Base-by-base conservation (phyloP, 2,888 invertebrate genomes). In the Eilema depressum region DNA sequence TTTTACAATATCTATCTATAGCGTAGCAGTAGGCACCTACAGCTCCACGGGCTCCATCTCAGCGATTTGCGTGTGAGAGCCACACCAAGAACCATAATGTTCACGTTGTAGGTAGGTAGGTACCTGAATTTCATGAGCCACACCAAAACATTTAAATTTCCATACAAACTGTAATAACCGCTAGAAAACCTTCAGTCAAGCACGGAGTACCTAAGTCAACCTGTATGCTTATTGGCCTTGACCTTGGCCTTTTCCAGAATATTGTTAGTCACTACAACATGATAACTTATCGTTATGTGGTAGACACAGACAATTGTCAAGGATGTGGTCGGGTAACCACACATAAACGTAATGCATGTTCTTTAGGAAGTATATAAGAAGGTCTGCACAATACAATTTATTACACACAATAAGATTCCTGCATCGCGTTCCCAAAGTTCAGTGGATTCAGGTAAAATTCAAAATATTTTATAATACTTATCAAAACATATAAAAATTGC, bases 301-400 rank as follows among this genome's bases (percentile, higher is more conserved):
- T 2, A 53, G n/a, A 41, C 41, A n/a, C 53, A 53, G 10, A 3
- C 20, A 53, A 53, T n/a, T 53, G 20, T 47, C 20, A 47, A 53
- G 53, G 53, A 53, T 53, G 53, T 53, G 53, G 53, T 53, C n/a
- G 53, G 53, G 53, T n/a, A n/a, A 53, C 53, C 53, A n/a, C 53
- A n/a, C n/a, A 1, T n/a, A 53, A n/a, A 53, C 10, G 10, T 53
- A 53, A n/a, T 53, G 17, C n/a, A 53, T 53, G n/a, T n/a, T 53
- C 53, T 53, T 53, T 53, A 53, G 20, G 53, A 53, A 20, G n/a
- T 53, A 53, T 53, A 53, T 53, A 53, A 53, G 47, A 47, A 47
- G 53, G 53, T 53, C n/a, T n/a, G 53, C 53, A 53, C 53, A n/a
- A 1, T 47, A 20, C 47, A 47, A 47, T 53, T n/a, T n/a, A 53